A percentile compares a stretch with the other conserved stretches of the same genome.
Evolutionary conservation across 2,888 invertebrate genomes (phyloP).

Genomic region (Epinotia brunnichana): DNA sequence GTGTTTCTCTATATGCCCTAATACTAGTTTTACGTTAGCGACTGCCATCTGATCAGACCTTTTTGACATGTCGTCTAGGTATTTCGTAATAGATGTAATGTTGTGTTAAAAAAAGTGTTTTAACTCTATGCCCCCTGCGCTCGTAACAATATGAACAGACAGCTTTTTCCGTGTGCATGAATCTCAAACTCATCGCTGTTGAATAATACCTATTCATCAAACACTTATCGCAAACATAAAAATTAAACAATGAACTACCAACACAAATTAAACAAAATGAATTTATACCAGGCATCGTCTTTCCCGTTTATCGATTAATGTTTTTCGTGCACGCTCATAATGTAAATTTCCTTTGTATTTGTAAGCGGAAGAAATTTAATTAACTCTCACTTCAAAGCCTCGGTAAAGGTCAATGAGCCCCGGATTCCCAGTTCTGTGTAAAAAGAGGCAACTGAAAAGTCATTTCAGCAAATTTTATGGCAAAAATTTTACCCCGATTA

Average conservation of each 20-base stretch:
- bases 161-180: too few species aligned
- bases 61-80: too few species aligned
- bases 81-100: too few species aligned
- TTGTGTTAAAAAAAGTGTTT: too few species aligned
- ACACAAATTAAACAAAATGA: neutral
- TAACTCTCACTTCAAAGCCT: slow-evolving; percentile 74
- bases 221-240: too few species aligned
- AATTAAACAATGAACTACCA: neutral
- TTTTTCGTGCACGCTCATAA: slow-evolving; percentile 59
- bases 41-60: too few species aligned
- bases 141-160: too few species aligned
- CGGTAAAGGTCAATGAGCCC: slow-evolving; percentile 69
- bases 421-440: slow-evolving; percentile 67
- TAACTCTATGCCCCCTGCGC: too few species aligned
- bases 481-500: slow-evolving; percentile 64
- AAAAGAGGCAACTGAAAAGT: slow-evolving; percentile 69
- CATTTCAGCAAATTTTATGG: slow-evolving; percentile 64
- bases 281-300: slow-evolving; percentile 21
- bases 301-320: slow-evolving; percentile 52
- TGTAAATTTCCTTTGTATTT: slow-evolving; percentile 74
- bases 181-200: too few species aligned
- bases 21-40: too few species aligned
- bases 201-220: too few species aligned
- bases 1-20: too few species aligned
- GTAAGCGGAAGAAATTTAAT: slow-evolving; percentile 77